A percentile compares a stretch with the other conserved stretches of the same genome.
These are phyloP conservation scores for Antigone vipio DNA, from an alignment of 2,113 vertebrate genomes.

Conservation along the genomic window DNA sequence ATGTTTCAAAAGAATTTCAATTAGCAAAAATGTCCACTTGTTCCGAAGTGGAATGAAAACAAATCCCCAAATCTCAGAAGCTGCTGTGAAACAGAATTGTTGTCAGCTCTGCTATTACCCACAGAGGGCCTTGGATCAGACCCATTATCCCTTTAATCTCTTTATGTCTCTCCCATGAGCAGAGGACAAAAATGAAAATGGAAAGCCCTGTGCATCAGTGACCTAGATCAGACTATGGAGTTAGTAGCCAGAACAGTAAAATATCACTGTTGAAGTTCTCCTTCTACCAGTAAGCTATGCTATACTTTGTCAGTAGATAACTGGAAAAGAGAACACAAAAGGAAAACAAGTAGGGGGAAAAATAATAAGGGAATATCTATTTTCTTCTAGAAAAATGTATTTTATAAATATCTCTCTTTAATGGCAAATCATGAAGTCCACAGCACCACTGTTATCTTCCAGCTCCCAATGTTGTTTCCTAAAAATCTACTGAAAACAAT, in stretches of 20 bases:
- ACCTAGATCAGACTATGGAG: constrained; percentile 14
- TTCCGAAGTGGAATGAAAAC: background rate
- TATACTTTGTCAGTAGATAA: background rate
- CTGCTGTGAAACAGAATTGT: background rate
- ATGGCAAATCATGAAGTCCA: background rate
- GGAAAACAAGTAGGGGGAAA: background rate
- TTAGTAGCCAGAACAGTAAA: background rate
- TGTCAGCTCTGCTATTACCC: constrained; percentile 22
- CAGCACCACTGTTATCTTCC: background rate
- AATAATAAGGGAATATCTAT: background rate
- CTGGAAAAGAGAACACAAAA: background rate
- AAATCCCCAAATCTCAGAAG: constrained; percentile 46
- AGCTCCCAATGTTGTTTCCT: background rate
- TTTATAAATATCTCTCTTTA: background rate
- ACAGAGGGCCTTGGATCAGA: constrained; percentile 20
- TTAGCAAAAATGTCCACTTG: constrained; percentile 26
- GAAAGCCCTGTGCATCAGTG: constrained; percentile 2
- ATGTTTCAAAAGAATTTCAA: constrained; percentile 40
- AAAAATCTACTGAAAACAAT: background rate
- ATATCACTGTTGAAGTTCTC: background rate
- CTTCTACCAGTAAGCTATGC: background rate
- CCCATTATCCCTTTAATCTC: constrained; percentile 54
- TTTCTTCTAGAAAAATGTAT: background rate
- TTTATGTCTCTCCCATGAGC: constrained; percentile 20
- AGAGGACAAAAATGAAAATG: constrained; percentile 7